A percentile compares a stretch with the other conserved stretches of the same genome.
phyloP scores from a whole-genome alignment of 1,140 invertebrate genomes.

The Hyphantria cunea region DNA sequence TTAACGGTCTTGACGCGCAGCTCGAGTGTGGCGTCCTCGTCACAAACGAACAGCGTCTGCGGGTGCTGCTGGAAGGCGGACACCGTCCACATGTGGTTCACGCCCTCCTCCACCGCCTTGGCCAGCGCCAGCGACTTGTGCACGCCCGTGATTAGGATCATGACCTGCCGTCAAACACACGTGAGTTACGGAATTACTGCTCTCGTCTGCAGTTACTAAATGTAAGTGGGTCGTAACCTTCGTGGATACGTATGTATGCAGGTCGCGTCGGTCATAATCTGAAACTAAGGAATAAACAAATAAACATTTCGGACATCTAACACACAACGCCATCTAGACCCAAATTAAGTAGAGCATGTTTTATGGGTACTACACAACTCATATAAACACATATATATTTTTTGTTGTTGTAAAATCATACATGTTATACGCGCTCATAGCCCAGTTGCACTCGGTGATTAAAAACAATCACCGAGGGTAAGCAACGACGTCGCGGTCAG shows the following conservation, averaged over 20 bases:
- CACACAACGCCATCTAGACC: too few species aligned
- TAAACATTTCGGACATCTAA: too few species aligned
- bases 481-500: too few species aligned
- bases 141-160: slow-evolving; percentile 98
- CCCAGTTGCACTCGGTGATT: too few species aligned
- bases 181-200: not conserved
- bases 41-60: slow-evolving; percentile 96
- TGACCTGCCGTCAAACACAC: slow-evolving; percentile 84
- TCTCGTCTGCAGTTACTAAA: not conserved
- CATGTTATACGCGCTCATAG: too few species aligned
- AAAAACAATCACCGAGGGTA: too few species aligned
- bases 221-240: not conserved
- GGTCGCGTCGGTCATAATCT: too few species aligned
- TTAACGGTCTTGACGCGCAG: slow-evolving; percentile 99
- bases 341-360: too few species aligned
- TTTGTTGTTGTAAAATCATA: too few species aligned
- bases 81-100: slow-evolving; percentile 99
- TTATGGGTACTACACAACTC: too few species aligned
- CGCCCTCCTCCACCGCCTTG: slow-evolving; percentile 97
- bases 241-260: not conserved
- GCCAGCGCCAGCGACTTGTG: slow-evolving; percentile 98
- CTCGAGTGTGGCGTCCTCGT: slow-evolving; percentile 98
- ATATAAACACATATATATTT: too few species aligned
- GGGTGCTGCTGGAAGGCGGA: slow-evolving; percentile 98
- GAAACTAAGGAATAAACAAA: too few species aligned